phyloP scores from a whole-genome alignment of 2,113 vertebrate species.

The Piliocolobus tephrosceles region DNA sequence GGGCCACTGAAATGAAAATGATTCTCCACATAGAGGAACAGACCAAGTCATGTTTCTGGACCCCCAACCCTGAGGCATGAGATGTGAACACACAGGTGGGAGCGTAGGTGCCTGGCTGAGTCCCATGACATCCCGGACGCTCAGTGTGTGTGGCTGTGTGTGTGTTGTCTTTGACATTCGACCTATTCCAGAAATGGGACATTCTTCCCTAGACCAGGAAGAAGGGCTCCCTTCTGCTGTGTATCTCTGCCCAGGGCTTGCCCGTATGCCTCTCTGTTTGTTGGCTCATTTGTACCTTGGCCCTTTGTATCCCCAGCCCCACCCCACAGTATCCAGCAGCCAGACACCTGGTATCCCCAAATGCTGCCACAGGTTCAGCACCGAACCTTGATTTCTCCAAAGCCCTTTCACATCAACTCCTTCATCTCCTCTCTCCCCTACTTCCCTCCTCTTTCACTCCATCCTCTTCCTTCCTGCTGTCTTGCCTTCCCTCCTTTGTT shows the following conservation, averaged over 20 bases:
- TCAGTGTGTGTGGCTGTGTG: accelerated
- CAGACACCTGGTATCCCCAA: background rate
- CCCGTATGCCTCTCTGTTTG: accelerated
- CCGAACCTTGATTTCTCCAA: background rate
- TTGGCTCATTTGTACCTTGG: accelerated
- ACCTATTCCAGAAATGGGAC: background rate
- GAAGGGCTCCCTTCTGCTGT: background rate
- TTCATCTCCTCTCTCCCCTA: too few relatives aligned
- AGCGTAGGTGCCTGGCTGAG: accelerated
- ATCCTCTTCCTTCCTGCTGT: too few relatives aligned
- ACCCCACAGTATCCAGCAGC: background rate
- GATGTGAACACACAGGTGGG: accelerated
- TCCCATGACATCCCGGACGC: background rate
- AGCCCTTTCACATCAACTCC: accelerated
- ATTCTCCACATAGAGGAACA: background rate
- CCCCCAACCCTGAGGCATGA: background rate
- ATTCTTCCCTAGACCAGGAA: background rate
- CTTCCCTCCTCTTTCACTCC: background rate
- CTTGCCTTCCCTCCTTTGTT: background rate
- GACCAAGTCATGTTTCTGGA: background rate
- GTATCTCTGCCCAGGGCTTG: background rate
- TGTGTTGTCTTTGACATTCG: background rate
- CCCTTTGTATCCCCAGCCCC: background rate
- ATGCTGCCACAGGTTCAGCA: background rate
- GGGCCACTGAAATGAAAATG: background rate